phyloP scores from a whole-genome alignment of 2,888 invertebrate species.

The Aphidoletes aphidimyza region DNA sequence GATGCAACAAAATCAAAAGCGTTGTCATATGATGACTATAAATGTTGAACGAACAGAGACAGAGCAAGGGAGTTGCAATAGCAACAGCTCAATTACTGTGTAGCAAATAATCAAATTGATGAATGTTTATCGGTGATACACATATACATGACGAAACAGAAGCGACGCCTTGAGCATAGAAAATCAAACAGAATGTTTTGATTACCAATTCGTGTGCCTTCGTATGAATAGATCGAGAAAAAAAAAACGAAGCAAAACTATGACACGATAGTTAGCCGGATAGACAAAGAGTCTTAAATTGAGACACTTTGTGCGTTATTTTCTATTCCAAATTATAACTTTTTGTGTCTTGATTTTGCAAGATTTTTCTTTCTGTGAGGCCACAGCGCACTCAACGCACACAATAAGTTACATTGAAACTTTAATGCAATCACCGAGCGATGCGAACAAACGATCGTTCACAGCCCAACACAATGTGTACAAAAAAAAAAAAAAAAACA shows the following conservation, averaged over 20 bases:
- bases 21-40: neutral
- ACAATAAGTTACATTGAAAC: neutral
- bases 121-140: too few species aligned
- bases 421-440: neutral
- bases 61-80: neutral
- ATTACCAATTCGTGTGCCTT: neutral
- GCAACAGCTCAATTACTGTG: neutral
- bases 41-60: neutral
- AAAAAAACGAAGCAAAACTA: too few species aligned
- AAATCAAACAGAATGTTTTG: neutral
- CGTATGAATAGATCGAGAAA: too few species aligned
- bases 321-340: too few species aligned
- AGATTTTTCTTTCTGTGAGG: too few species aligned
- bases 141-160: constrained; percentile 3
- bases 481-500: too few species aligned
- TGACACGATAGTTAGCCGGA: too few species aligned
- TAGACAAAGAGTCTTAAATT: too few species aligned
- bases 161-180: neutral
- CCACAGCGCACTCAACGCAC: constrained; percentile 35
- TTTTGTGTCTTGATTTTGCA: too few species aligned
- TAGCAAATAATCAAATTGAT: constrained; percentile 30
- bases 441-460: neutral
- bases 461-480: too few species aligned
- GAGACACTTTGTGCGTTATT: too few species aligned
- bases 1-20: neutral